phyloP scores from a whole-genome alignment of 2,888 invertebrate genomes.

The Meiosimyza platycephala region DNA sequence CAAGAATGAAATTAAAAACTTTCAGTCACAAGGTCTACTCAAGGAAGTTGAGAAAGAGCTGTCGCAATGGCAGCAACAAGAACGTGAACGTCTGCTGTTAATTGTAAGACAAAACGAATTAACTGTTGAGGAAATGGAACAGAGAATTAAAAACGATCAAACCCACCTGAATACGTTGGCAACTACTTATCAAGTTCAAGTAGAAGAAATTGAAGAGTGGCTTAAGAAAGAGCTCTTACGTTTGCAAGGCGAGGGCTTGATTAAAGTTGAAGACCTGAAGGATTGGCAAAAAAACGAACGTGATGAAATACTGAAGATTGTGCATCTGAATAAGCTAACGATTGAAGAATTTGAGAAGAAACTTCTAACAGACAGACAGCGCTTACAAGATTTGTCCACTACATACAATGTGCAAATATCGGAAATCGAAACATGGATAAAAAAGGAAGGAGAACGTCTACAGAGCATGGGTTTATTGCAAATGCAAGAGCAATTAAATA shows the following conservation, averaged over 20 bases:
- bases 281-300: slow-evolving; percentile 63
- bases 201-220: slow-evolving; percentile 63
- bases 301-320: slow-evolving; percentile 54
- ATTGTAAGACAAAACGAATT: slow-evolving; percentile 59
- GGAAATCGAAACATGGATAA: slow-evolving; percentile 63
- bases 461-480: slow-evolving; percentile 57
- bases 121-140: slow-evolving; percentile 61
- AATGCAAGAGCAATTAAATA: slow-evolving; percentile 58
- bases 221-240: slow-evolving; percentile 59
- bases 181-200: slow-evolving; percentile 58
- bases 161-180: slow-evolving; percentile 58
- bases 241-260: slow-evolving; percentile 58
- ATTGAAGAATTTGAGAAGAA: slow-evolving; percentile 61
- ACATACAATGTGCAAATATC: slow-evolving; percentile 61
- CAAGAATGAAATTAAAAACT: slow-evolving; percentile 57
- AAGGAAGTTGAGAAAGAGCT: slow-evolving; percentile 61
- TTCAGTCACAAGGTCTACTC: slow-evolving; percentile 61
- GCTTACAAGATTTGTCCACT: slow-evolving; percentile 56
- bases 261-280: slow-evolving; percentile 60
- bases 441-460: slow-evolving; percentile 60
- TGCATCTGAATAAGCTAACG: slow-evolving; percentile 60
- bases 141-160: slow-evolving; percentile 60
- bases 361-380: slow-evolving; percentile 57
- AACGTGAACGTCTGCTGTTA: slow-evolving; percentile 58
- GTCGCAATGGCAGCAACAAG: slow-evolving; percentile 60